phyloP scores from a whole-genome alignment of 2,113 vertebrate genomes.

The Baryphthengus martii region DNA sequence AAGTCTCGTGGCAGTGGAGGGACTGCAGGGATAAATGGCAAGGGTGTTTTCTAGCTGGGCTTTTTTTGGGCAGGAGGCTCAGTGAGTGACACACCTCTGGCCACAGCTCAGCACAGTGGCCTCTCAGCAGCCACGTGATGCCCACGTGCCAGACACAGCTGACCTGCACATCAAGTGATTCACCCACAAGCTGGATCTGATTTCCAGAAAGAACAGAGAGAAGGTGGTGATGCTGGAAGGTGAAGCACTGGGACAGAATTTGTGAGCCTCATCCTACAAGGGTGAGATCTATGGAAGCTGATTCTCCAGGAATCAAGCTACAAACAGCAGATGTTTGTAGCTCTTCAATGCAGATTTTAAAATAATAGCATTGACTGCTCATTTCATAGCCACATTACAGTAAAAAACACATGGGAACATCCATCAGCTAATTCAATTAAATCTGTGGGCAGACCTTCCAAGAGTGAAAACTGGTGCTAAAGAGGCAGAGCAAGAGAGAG shows the following conservation, averaged over 20 bases:
- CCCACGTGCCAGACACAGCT: not conserved
- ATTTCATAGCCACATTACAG: not conserved
- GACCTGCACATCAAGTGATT: not conserved
- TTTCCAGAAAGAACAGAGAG: not conserved
- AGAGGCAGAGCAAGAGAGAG: not conserved
- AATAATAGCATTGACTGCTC: not conserved
- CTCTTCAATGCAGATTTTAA: not conserved
- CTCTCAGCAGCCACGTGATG: not conserved
- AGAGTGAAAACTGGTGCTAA: not conserved
- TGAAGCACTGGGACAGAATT: rapidly evolving
- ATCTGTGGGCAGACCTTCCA: not conserved
- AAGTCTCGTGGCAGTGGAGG: not conserved
- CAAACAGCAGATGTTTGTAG: not conserved
- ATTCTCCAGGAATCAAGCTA: not conserved
- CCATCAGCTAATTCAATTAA: not conserved
- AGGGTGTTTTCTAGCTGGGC: not conserved
- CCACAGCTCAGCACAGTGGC: rapidly evolving
- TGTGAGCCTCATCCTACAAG: not conserved
- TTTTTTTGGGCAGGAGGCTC: not conserved
- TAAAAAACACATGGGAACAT: not conserved
- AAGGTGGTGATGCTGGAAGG: rapidly evolving
- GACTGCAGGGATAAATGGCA: not conserved
- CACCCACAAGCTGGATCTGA: not conserved
- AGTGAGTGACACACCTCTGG: not conserved
- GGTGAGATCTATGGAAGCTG: not conserved